Base-by-base conservation (phyloP, 53 echinoderm and acorn worm species). In the Stichopus horrens region DNA sequence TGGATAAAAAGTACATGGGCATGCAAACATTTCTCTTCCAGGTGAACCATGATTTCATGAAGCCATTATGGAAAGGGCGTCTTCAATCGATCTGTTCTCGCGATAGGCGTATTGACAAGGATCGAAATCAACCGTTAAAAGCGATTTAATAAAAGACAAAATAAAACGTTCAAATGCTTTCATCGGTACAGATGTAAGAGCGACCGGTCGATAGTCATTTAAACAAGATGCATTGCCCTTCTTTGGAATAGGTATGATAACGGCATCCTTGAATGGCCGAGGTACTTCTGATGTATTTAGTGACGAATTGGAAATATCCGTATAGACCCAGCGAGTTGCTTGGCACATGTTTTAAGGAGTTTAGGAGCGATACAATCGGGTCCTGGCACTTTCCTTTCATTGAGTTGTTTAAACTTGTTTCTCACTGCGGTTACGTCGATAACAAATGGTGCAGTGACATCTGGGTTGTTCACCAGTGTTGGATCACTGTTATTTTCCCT, bases 1-100 rank as follows among this genome's bases (percentile, higher is more conserved):
- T 90, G 83, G 74, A 83, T 82, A 37, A 90, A 84, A 74, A 90
- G 75, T 57, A 90, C 84, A 59, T 75, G 90, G 73, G 90, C 90
- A 53, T 83, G 83, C 8, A 57, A 81, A 74, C 23, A 80, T n/a
- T n/a, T n/a, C n/a, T n/a, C n/a, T n/a, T n/a, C n/a, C n/a, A n/a
- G n/a, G n/a, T n/a, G n/a, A n/a, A 55, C 81, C 55, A 80, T 13
- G 18, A 16, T 55, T 54, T 54, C 81, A 54, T 76, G 76, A 21
- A 5, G 5, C 76, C 76, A 80, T n/a, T 57, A 14, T 51, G 21
- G 55, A 51, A 19, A 80, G 13, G 13, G 81, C 81, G 53, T 80
- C 81, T 80, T 80, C 81, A 54, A 54, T 8, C n/a, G 81, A 80
- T 74, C 75, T 19, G 75, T 74, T 74, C 23, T 7, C n/a, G 20